Conservation (phyloP, 2,888 invertebrate genomes). For the Taphrorychus bicolor region DNA sequence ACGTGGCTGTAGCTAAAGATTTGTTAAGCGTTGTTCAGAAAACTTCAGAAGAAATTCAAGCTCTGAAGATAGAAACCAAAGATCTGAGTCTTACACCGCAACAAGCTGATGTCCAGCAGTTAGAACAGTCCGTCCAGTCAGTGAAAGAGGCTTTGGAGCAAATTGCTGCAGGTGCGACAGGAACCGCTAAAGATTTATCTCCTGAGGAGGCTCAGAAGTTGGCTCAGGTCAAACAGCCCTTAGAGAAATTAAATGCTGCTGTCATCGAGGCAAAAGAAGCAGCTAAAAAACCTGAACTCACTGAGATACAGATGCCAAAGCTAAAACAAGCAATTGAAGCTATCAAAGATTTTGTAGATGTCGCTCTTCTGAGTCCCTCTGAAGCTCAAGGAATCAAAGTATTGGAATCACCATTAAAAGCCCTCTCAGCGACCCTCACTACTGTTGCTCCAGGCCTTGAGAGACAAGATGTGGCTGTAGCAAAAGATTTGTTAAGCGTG, state of each 20-base stretch:
- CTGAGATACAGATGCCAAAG: slow-evolving; percentile 19
- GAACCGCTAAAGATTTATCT: slow-evolving; percentile 16
- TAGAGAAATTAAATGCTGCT: slow-evolving; percentile 34
- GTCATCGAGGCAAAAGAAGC: slow-evolving; percentile 34
- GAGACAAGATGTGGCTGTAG: slow-evolving; percentile 17
- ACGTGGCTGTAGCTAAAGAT: too few species aligned
- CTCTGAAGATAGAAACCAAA: slow-evolving; percentile 22
- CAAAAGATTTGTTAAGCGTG: slow-evolving; percentile 15
- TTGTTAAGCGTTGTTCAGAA: too few species aligned
- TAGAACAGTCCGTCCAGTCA: background rate
- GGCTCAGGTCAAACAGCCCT: slow-evolving; percentile 29
- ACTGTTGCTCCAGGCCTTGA: background rate
- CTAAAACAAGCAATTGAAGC: slow-evolving; percentile 26
- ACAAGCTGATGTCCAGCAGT: background rate
- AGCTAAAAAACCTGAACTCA: slow-evolving; percentile 35
- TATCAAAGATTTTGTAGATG: slow-evolving; percentile 19
- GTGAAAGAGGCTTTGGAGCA: background rate
- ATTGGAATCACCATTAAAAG: slow-evolving; percentile 10
- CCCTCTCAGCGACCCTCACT: slow-evolving; percentile 1
- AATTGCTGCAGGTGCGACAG: slow-evolving; percentile 5
- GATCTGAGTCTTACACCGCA: background rate
- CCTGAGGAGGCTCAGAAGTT: slow-evolving; percentile 15
- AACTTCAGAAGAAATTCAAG: slow-evolving; percentile 14
- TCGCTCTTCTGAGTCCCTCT: slow-evolving; percentile 6
- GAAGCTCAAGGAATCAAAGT: slow-evolving; percentile 11